These are phyloP conservation scores for Leptodactylus fallax DNA, from an alignment of 2,797 vertebrate genomes.

Conservation along the genomic window DNA sequence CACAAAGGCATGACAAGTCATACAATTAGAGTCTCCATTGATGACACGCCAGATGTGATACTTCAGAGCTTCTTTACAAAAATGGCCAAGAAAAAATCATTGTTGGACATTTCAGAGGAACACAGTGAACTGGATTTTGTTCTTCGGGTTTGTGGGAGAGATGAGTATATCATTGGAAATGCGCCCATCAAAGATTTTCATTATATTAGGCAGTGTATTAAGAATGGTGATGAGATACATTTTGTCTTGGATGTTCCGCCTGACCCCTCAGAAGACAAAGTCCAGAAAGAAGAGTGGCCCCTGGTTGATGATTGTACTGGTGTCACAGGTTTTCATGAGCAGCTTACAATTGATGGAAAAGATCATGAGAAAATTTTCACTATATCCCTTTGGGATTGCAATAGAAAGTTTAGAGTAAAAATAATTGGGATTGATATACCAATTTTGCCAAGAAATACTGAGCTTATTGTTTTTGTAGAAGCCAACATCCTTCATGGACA, in stretches of 20 bases:
- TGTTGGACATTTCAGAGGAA: constrained; percentile 88
- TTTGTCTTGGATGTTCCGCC: constrained; percentile 88
- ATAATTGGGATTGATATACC: constrained; percentile 95
- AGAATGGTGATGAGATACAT: constrained; percentile 94
- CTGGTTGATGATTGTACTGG: constrained; percentile 97
- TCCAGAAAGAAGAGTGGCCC: constrained; percentile 95
- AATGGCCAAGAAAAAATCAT: constrained; percentile 88
- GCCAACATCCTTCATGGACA: constrained; percentile 96
- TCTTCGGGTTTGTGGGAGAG: constrained; percentile 92
- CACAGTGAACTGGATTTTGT: constrained; percentile 87
- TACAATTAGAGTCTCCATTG: constrained; percentile 91
- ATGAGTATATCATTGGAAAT: constrained; percentile 92
- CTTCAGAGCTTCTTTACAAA: constrained; percentile 88
- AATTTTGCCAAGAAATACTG: constrained; percentile 86
- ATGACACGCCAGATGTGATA: constrained; percentile 88
- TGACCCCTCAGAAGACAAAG: constrained; percentile 83
- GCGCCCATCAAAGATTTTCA: constrained; percentile 90
- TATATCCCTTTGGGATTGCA: constrained; percentile 97
- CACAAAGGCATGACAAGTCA: constrained; percentile 90
- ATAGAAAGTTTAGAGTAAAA: constrained; percentile 93
- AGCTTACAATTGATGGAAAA: constrained; percentile 93
- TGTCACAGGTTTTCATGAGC: constrained; percentile 93
- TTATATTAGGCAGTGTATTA: constrained; percentile 95
- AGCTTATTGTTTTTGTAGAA: constrained; percentile 91
- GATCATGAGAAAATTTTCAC: constrained; percentile 96